These are phyloP conservation scores for Penaeus indicus DNA, from an alignment of 1,140 invertebrate species.

Conservation along the genomic window DNA sequence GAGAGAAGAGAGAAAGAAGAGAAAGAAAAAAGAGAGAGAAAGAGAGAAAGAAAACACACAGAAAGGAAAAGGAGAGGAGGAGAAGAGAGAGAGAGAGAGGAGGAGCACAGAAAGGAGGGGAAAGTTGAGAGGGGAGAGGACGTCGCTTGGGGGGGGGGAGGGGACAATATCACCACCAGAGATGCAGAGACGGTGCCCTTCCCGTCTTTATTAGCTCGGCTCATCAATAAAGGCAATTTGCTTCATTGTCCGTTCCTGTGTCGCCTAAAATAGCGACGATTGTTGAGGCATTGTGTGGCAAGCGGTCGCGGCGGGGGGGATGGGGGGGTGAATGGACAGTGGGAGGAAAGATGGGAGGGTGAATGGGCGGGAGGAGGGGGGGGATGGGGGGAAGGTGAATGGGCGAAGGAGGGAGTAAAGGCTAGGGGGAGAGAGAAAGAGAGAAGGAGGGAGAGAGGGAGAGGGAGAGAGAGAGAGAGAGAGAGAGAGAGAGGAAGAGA, in stretches of 20 bases:
- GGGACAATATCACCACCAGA: not conserved
- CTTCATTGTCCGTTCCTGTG: slow-evolving; percentile 34
- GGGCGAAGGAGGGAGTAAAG: not conserved
- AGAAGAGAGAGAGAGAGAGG: not conserved
- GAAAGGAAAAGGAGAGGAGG: not conserved
- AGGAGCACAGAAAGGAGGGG: not conserved
- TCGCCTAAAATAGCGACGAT: slow-evolving; percentile 11
- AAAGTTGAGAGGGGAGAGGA: not conserved
- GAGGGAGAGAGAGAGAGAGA: not conserved
- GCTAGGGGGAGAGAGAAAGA: slow-evolving; percentile 8
- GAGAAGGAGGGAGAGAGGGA: slow-evolving; percentile 32
- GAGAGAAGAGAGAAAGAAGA: not conserved
- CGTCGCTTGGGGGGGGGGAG: not conserved
- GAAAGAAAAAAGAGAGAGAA: not conserved
- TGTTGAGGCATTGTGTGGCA: slow-evolving; percentile 35
- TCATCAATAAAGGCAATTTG: slow-evolving; percentile 36
- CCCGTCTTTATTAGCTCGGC: slow-evolving; percentile 1
- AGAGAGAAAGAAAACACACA: not conserved
- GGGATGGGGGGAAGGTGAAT: not conserved
- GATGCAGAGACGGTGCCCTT: not conserved
- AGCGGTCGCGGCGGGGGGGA: slow-evolving; percentile 19
- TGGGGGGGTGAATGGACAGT: not conserved
- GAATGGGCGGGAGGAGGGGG: not conserved
- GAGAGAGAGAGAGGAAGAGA: slow-evolving; percentile 20
- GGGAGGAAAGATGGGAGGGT: not conserved